Evolutionary conservation across 2,888 invertebrate genomes (phyloP).

Genomic region (Helicoverpa assulta): DNA sequence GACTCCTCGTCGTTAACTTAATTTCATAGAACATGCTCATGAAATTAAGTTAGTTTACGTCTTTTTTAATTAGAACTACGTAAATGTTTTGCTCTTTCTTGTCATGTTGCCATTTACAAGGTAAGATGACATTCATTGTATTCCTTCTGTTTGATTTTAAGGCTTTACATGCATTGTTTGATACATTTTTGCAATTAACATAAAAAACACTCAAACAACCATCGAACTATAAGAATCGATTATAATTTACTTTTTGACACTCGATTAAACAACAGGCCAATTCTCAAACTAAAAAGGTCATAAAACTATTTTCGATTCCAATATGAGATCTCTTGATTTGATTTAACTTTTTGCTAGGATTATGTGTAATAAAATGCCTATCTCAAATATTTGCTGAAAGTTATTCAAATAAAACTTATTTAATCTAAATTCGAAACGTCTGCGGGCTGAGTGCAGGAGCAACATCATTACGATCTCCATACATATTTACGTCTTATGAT

Average conservation of each 20-base stretch:
- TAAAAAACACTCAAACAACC: constrained; percentile 20
- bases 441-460: constrained; percentile 72
- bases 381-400: constrained; percentile 58
- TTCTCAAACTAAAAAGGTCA: constrained; percentile 37
- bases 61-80: constrained; percentile 17
- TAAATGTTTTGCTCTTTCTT: constrained; percentile 9
- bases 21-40: constrained; percentile 11
- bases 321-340: constrained; percentile 43
- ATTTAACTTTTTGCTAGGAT: constrained; percentile 28
- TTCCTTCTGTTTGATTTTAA: constrained; percentile 16
- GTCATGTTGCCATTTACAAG: constrained; percentile 15
- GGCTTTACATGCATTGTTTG: constrained; percentile 16
- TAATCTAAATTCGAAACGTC: constrained; percentile 70
- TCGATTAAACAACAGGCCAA: constrained; percentile 34
- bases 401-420: constrained; percentile 69
- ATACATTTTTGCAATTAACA: constrained; percentile 16
- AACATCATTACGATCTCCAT: constrained; percentile 86
- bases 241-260: constrained; percentile 33
- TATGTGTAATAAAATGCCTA: constrained; percentile 54
- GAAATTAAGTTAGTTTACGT: constrained; percentile 12
- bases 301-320: constrained; percentile 49
- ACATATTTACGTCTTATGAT: constrained; percentile 89
- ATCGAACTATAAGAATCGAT: constrained; percentile 32
- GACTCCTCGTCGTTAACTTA: constrained; percentile 20
- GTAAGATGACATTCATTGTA: constrained; percentile 12